Evolutionary conservation across 2,113 vertebrate genomes (phyloP).

Genomic region (Pseudonaja textilis): DNA sequence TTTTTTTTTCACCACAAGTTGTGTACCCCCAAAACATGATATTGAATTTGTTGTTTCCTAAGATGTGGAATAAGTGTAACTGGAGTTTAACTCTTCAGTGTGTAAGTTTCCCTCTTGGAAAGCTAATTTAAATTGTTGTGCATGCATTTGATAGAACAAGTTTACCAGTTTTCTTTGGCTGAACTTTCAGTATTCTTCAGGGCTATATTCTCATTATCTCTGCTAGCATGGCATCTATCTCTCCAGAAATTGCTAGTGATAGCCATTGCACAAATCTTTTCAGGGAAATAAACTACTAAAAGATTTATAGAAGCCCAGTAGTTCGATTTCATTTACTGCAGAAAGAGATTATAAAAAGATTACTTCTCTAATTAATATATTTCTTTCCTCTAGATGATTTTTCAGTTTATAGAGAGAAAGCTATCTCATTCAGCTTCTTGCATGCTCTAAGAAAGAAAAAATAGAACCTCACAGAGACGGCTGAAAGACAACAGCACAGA

Average conservation of each 20-base stretch:
- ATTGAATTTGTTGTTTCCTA: neutral
- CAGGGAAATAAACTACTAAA: neutral
- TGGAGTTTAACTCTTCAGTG: neutral
- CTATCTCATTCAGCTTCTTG: neutral
- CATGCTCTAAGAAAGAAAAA: neutral
- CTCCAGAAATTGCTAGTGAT: neutral
- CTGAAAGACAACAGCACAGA: neutral
- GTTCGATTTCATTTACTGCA: neutral
- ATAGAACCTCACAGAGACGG: neutral
- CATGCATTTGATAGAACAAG: neutral
- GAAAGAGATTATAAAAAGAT: neutral
- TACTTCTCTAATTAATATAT: neutral
- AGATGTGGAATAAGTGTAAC: neutral
- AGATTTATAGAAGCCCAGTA: neutral
- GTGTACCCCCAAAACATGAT: neutral
- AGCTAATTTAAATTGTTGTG: neutral
- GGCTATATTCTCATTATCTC: neutral
- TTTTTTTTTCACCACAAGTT: neutral
- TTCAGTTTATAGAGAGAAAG: slow-evolving; percentile 12
- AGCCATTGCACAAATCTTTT: neutral
- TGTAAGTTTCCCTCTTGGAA: neutral
- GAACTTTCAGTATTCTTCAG: neutral
- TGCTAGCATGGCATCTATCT: neutral
- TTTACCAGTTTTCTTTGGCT: neutral
- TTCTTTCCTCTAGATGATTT: neutral